Evolutionary conservation across 2,888 invertebrate genomes (phyloP).

Genomic region (Steromphala cineraria): DNA sequence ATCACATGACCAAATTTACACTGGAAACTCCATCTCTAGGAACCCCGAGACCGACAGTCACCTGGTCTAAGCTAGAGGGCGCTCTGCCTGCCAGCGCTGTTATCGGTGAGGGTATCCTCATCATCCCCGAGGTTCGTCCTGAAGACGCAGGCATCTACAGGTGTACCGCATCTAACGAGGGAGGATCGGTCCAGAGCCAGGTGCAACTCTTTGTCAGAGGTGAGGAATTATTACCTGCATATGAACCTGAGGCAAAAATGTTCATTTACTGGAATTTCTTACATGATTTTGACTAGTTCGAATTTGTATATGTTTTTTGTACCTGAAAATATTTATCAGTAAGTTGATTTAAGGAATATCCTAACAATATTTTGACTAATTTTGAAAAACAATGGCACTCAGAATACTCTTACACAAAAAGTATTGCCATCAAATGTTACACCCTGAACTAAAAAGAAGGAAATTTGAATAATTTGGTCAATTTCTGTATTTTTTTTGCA

Average conservation of each 20-base stretch:
- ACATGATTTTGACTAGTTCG: no score
- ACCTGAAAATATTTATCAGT: no score
- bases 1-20: neutral
- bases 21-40: constrained; percentile 36
- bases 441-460: no score
- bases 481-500: no score
- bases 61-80: constrained; percentile 81
- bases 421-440: no score
- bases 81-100: constrained; percentile 61
- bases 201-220: constrained; percentile 74
- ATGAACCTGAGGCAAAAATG: neutral
- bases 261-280: no score
- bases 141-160: constrained; percentile 83
- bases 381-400: no score
- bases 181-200: constrained; percentile 79
- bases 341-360: no score
- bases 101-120: constrained; percentile 79
- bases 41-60: constrained; percentile 75
- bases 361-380: no score
- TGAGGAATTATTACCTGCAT: constrained; percentile 34
- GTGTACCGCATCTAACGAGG: constrained; percentile 80
- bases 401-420: no score
- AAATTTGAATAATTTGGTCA: no score
- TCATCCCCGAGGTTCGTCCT: constrained; percentile 79
- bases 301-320: no score